Base-by-base conservation (phyloP, 2,888 invertebrate species). In the Pelosia muscerda region DNA sequence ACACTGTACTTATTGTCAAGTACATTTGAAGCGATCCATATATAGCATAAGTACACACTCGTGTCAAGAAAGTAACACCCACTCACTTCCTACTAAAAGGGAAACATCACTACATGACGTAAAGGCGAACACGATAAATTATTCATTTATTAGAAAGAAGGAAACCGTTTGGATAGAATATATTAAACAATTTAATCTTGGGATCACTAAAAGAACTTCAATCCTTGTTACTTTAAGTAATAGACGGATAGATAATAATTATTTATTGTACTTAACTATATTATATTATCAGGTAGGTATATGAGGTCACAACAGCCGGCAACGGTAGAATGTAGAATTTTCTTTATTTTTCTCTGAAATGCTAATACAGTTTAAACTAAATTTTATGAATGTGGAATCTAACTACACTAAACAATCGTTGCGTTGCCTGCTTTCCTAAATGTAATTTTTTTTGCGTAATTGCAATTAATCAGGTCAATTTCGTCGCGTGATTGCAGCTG, bases 101-200 rank as follows among this genome's bases (percentile, higher is more conserved):
- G 63, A 28, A n/a, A 22, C 58, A 28, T 19, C 13, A 54, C 11
- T 10, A 22, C 31, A 9, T 63, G 38, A 68, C 62, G 59, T 69
- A 58, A 69, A 56, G 58, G 49, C 49, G 61, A 34, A 65, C 65
- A 63, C 58, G 55, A 34, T 68, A 13, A 26, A 69, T 65, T 64
- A 68, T 66, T 69, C 55, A 64, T 72, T 13, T 26, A 55, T 57
- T 38, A 62, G 57, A 67, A 64, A 55, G 23, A 65, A 65, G 53
- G 61, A 60, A 66, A 60, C 60, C 28, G 15, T 65, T 66, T 54
- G 28, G 22, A 28, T n/a, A 56, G 34, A 42, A 49, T 62, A 59
- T 53, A 22, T 54, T 28, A 58, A 13, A n/a, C 25, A 23, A 56
- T 54, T 64, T 57, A 49, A 28, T 53, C 49, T 65, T 8, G 19